Evolutionary conservation across 2,888 invertebrate species (phyloP), one percentile per base, ranked within the genome.

Genomic region (Andricus curvator): DNA sequence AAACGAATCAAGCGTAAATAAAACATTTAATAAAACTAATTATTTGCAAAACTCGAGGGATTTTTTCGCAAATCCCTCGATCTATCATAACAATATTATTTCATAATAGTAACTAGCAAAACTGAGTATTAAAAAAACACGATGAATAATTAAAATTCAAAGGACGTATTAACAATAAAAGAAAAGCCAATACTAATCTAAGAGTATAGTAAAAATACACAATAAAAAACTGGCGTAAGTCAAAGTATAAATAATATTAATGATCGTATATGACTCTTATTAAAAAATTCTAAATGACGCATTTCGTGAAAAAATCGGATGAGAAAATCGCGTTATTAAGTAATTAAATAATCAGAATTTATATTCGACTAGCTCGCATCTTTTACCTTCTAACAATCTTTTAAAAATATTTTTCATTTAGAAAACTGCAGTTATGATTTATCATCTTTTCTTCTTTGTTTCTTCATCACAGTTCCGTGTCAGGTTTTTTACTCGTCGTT

Each of bases 391-490:
- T 62, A 56, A 56, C 25, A 33, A 51, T n/a, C 8, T 29, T n/a
- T 13, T 74, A 33, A 20, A 70, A 56, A 33, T 68, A 6, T 44
- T 68, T 20, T 33, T 41, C 51, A 22, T 41, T 41, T 67, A 41
- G 11, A 67, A 37, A 44, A n/a, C 25, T 70, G 20, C 15, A 17
- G 74, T 33, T 70, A n/a, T 33, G 44, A 56, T 51, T 70, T 33
- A 56, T 56, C 51, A 51, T 74, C 56, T 11, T n/a, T 25, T 51
- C 25, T 48, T 70, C 48, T 70, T 22, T 1, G 33, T 56, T 74
- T 70, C 25, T 48, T 70, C 29, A 33, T 74, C 74, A 74, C 56
- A 74, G 74, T 29, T 74, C 74, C 74, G 74, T 56, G 33, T 74
- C 74, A 25, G 56, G 33, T 74, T 74, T 56, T 33, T 56, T 37